Evolutionary conservation across 2,797 vertebrate species (phyloP), one percentile per base, ranked within the genome.

Genomic region (Dipus sagitta): DNA sequence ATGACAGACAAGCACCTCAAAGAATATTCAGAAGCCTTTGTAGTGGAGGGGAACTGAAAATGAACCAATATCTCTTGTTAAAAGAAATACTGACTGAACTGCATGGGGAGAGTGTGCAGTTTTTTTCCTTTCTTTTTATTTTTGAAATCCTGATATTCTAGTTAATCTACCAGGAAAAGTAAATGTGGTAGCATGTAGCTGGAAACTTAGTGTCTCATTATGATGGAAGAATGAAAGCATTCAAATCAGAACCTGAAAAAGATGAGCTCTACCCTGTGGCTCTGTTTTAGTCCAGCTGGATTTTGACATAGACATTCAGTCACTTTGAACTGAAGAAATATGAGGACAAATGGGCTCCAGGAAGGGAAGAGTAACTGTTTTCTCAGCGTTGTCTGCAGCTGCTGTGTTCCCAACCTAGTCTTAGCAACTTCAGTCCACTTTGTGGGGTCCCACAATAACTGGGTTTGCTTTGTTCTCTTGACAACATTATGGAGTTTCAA

Each of bases 21-120:
- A 96, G 88, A 94, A 93, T 96, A 92, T 93, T 93, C 79, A 84
- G 78, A 95, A 95, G n/a, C 2, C 47, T 96, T 96, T 94, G 87
- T 93, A 94, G 91, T 90, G 86, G 72, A 93, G 90, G 58, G 65
- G n/a, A 94, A 70, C 60, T 32, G 32, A 92, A 95, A 97, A 96
- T 90, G 81, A 94, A 79, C 62, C 38, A 90, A 14, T 81, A 67
- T 68, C 42, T 92, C 86, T 84, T 91, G 30, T 86, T 92, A 92
- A 92, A 94, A 94, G 60, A 72, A 94, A 84, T 86, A 64, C 64
- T 91, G 75, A 34, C 64, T 83, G 80, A 86, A 60, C 52, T 86
- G 24, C 24, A 28, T 21, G 42, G 21, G 38, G 71, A 86, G 30
- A 92, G 3, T 20, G 4, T 68, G 38, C 30, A 82, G 30, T 93